Evolutionary conservation across 2,888 invertebrate genomes (phyloP), one percentile per base, ranked within the genome.

Genomic region (Mechanitis messenoides): DNA sequence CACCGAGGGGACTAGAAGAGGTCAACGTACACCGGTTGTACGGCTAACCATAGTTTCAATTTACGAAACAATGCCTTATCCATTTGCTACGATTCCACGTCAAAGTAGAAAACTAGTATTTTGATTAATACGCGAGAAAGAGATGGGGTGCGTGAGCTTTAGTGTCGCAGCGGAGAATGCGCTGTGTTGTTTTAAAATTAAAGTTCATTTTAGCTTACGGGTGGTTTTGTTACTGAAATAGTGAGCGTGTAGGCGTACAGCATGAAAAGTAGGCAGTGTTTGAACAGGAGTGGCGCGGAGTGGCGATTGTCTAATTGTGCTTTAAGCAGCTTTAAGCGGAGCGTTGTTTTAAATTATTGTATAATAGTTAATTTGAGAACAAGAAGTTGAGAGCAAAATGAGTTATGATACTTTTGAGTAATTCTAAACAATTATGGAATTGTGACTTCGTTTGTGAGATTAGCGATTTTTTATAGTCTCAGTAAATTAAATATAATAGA

Each of bases 111-210:
- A 84, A 84, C 85, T 83, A 78, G 83, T 87, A 87, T 89, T 89
- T 88, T 90, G 89, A 90, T 90, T 90, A 90, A 89, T 89, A 87
- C 83, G 87, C 82, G 86, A 76, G 85, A 89, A 85, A 88, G 87
- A 87, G 89, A 89, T 78, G 79, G 85, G 83, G 83, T 84, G 83
- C 83, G 81, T 83, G 73, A 64, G 69, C 61, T 68, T 56, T 58
- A 47, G 31, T 45, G 57, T 60, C 58, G 53, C 62, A 67, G 58
- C 64, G 71, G 63, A 79, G 72, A 80, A 71, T 78, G 65, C 74
- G 73, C 84, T 76, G 71, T 85, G 72, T 69, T 62, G n/a, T 62
- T 59, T 45, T 59, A 56, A 68, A 57, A 68, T 76, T 83, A 84
- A 76, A 74, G 84, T 80, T 72, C 76, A 77, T 77, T 77, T 81